Percentiles rank a stretch among this genome's conserved stretches.
Evolutionary conservation across 2,888 invertebrate species (phyloP).

Genomic region (Drosophila pegasa): DNA sequence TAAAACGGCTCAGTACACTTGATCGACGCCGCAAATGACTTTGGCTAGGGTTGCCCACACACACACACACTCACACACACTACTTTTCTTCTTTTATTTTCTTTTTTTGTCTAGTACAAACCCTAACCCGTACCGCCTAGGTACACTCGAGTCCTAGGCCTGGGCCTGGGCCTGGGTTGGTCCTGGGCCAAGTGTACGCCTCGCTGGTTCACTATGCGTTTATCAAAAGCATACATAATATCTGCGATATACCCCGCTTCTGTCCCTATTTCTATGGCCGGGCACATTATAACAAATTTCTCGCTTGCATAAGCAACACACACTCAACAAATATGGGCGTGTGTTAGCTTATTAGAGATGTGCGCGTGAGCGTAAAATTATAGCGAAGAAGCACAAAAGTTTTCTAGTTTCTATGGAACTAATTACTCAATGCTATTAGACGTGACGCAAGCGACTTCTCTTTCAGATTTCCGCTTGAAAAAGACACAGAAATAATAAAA

Average conservation of each 20-base stretch:
- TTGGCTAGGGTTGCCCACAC: constrained; percentile 56
- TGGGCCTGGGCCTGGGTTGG: constrained; percentile 63
- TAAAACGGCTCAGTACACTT: constrained; percentile 80
- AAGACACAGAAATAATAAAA: neutral
- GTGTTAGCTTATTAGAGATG: constrained; percentile 49
- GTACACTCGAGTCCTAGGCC: constrained; percentile 1
- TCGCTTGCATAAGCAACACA: constrained; percentile 80
- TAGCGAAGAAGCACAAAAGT: constrained; percentile 1
- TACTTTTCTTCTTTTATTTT: neutral
- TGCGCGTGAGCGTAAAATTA: constrained; percentile 41
- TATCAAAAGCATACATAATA: constrained; percentile 77
- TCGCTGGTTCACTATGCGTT: constrained; percentile 77
- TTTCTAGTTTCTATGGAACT: neutral
- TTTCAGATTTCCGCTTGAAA: too few species aligned
- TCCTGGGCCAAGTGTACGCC: constrained; percentile 71
- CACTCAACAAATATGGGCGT: constrained; percentile 55
- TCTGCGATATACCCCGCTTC: constrained; percentile 38
- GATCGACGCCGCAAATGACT: constrained; percentile 78
- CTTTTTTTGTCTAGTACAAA: constrained; percentile 1
- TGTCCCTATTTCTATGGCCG: constrained; percentile 24
- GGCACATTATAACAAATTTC: constrained; percentile 80
- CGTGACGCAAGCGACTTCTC: neutral
- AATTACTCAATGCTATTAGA: neutral
- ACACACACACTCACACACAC: neutral
- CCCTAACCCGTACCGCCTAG: constrained; percentile 1